Evolutionary conservation across 2,113 vertebrate species (phyloP).

Genomic region (Oreochromis tanganicae): DNA sequence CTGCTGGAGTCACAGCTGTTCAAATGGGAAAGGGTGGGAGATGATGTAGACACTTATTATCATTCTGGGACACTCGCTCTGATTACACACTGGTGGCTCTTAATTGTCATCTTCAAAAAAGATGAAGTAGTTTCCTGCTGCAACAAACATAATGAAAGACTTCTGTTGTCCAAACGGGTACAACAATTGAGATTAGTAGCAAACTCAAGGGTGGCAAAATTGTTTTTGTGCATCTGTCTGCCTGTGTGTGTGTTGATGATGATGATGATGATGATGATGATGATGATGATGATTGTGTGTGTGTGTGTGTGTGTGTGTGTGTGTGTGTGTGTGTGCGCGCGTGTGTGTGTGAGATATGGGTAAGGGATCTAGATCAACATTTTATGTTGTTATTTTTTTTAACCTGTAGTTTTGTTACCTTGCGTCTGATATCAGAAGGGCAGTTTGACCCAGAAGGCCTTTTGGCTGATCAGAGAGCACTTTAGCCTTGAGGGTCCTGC

Average conservation of each 20-base stretch:
- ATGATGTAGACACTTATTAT: constrained; percentile 42
- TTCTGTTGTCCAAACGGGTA: not conserved
- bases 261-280: too few species aligned
- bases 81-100: constrained; percentile 44
- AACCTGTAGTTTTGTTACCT: not conserved
- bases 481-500: constrained; percentile 46
- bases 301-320: not conserved
- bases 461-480: constrained; percentile 50
- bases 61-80: constrained; percentile 48
- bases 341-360: too few species aligned
- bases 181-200: not conserved
- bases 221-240: not conserved
- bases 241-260: too few species aligned
- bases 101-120: constrained; percentile 53
- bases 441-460: constrained; percentile 30
- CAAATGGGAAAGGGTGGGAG: constrained; percentile 38
- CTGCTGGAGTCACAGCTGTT: constrained; percentile 64
- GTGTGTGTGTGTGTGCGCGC: accelerated
- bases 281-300: too few species aligned
- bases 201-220: not conserved
- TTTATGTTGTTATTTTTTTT: not conserved
- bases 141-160: constrained; percentile 23
- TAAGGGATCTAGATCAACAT: not conserved
- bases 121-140: constrained; percentile 38
- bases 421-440: constrained; percentile 10